These are phyloP conservation scores for Porites australiensis DNA, from an alignment of 64 coral and sea anemone species.

Conservation along the genomic window DNA sequence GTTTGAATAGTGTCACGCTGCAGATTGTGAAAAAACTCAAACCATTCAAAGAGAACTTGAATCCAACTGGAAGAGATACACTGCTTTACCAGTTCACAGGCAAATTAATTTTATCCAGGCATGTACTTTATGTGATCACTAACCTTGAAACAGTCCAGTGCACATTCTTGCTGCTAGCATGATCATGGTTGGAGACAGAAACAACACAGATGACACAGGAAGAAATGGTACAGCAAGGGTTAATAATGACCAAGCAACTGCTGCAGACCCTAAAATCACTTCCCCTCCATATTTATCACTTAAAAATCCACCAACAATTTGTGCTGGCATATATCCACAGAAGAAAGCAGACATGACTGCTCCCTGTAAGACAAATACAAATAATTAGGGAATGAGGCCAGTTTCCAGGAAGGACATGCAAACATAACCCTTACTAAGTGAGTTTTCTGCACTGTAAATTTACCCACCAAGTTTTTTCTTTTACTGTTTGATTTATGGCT, in stretches of 20 bases:
- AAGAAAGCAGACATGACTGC: slow-evolving; percentile 92
- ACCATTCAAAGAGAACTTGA: too few relatives aligned
- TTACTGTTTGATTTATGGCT: too few relatives aligned
- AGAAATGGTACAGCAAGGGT: slow-evolving; percentile 86
- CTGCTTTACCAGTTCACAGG: neutral
- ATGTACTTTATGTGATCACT: neutral
- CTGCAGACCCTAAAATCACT: slow-evolving; percentile 79
- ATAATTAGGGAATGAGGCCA: too few relatives aligned
- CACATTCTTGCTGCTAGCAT: slow-evolving; percentile 69
- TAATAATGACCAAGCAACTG: slow-evolving; percentile 74
- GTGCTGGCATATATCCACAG: slow-evolving; percentile 91
- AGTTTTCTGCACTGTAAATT: too few relatives aligned
- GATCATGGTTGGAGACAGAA: slow-evolving; percentile 65
- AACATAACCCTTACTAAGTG: too few relatives aligned
- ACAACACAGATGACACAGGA: slow-evolving; percentile 48
- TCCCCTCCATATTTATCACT: slow-evolving; percentile 95
- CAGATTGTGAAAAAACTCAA: too few relatives aligned
- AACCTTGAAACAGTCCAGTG: slow-evolving; percentile 89
- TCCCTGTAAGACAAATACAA: slow-evolving; percentile 44
- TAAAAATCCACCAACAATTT: slow-evolving; percentile 84
- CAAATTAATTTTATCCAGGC: neutral
- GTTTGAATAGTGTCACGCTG: too few relatives aligned
- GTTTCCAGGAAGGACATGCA: too few relatives aligned
- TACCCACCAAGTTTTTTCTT: too few relatives aligned
- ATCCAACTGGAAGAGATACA: too few relatives aligned